Conservation (phyloP, 2,113 vertebrate genomes). For the Oncorhynchus gorbuscha region DNA sequence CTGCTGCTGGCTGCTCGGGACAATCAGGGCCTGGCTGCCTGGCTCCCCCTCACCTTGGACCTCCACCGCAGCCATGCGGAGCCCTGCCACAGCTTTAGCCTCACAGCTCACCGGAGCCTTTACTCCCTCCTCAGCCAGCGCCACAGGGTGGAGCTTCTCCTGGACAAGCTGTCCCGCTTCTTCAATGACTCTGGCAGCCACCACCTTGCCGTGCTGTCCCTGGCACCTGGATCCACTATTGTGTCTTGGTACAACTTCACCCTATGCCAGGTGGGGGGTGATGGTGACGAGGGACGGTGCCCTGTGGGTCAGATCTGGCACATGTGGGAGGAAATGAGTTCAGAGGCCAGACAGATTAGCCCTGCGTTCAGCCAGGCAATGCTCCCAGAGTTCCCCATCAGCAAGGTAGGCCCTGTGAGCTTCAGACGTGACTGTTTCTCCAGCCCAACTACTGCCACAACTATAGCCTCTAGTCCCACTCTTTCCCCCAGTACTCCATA, state of each 20-base stretch:
- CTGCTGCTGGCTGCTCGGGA: too few species aligned
- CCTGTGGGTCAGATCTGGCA: conserved; percentile 28
- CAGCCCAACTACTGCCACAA: neutral
- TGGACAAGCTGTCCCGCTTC: conserved; percentile 56
- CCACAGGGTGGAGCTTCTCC: conserved; percentile 48
- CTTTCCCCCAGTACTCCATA: neutral
- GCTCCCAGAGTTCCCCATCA: conserved; percentile 63
- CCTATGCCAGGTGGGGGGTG: conserved; percentile 20
- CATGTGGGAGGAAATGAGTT: conserved; percentile 42
- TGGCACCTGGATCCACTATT: conserved; percentile 54
- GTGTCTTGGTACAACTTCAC: conserved; percentile 58
- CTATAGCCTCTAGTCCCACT: neutral
- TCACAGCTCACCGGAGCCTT: too few species aligned
- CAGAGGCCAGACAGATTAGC: conserved; percentile 19
- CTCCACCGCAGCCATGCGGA: conserved; percentile 18
- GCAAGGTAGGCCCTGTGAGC: conserved; percentile 33
- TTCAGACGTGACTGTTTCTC: conserved; percentile 34
- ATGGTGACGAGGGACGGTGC: conserved; percentile 26
- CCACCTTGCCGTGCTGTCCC: conserved; percentile 26
- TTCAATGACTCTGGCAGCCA: conserved; percentile 43
- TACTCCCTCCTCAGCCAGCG: neutral
- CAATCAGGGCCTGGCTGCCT: too few species aligned
- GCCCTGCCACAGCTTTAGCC: too few species aligned
- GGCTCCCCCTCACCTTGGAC: conserved; percentile 29
- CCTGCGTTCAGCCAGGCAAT: conserved; percentile 47